Conservation (phyloP, 2,113 vertebrate species). For the Brachypodius melanocephalos region DNA sequence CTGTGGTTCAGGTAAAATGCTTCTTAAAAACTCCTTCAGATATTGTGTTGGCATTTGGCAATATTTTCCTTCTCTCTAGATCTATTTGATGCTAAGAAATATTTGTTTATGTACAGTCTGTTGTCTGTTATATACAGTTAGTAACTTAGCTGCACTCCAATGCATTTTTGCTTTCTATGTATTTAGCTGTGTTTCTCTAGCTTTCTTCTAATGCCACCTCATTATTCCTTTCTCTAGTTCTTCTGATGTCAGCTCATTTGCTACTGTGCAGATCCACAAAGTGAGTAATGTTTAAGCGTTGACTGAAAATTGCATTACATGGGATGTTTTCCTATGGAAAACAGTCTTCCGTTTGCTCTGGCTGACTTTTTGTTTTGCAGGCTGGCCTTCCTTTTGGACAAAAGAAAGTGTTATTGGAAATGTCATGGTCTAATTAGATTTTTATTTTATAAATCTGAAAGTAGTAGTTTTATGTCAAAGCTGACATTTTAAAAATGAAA, state of each 20-base stretch:
- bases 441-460: slow-evolving; percentile 47
- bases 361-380: not conserved
- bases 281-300: slow-evolving; percentile 59
- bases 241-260: slow-evolving; percentile 75
- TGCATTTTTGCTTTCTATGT: not conserved
- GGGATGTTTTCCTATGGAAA: not conserved
- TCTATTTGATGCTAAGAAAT: not conserved
- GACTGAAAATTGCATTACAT: not conserved
- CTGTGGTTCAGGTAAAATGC: slow-evolving; percentile 73
- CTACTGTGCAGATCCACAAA: slow-evolving; percentile 33
- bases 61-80: not conserved
- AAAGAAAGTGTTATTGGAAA: slow-evolving; percentile 28
- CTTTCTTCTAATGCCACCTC: not conserved
- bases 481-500: slow-evolving; percentile 54
- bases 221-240: slow-evolving; percentile 61
- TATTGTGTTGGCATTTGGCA: not conserved
- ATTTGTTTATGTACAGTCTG: not conserved
- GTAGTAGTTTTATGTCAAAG: slow-evolving; percentile 61
- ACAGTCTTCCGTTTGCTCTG: not conserved
- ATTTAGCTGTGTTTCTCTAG: not conserved
- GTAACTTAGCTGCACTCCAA: not conserved
- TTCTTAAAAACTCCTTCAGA: not conserved
- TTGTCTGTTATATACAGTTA: no score
- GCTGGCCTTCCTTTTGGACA: not conserved
- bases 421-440: slow-evolving; percentile 49